phyloP scores from a whole-genome alignment of 2,113 vertebrate genomes.

The Pterocles gutturalis region DNA sequence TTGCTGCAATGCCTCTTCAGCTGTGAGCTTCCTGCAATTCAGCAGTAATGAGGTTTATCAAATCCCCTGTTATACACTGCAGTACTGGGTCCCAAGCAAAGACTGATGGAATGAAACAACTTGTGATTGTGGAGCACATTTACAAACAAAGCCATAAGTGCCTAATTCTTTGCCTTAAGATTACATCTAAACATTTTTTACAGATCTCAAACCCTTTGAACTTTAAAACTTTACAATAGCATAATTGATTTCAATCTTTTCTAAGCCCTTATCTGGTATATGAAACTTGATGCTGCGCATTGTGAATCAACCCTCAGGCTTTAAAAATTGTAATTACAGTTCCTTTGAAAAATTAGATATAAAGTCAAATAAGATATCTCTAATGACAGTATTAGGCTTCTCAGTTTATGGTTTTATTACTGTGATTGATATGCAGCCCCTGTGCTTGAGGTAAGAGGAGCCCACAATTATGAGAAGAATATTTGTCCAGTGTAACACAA shows the following conservation, averaged over 20 bases:
- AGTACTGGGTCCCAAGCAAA: neutral
- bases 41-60: neutral
- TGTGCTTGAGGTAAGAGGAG: neutral
- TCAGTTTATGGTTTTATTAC: neutral
- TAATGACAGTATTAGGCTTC: neutral
- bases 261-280: slow-evolving; percentile 13
- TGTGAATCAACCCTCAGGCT: slow-evolving; percentile 11
- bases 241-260: slow-evolving; percentile 47
- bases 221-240: slow-evolving; percentile 32
- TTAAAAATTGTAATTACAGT: neutral
- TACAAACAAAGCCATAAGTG: neutral
- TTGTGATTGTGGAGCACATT: neutral
- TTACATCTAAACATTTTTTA: slow-evolving; percentile 48
- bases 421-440: neutral
- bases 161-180: slow-evolving; percentile 17
- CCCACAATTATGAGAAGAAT: neutral
- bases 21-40: neutral
- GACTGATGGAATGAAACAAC: neutral
- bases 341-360: neutral
- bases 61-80: neutral
- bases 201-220: slow-evolving; percentile 34
- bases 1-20: neutral
- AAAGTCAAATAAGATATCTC: neutral
- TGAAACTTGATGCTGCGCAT: neutral
- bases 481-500: neutral